Base-by-base conservation (phyloP, 2,888 invertebrate species). In the Drosophila mimica region DNA sequence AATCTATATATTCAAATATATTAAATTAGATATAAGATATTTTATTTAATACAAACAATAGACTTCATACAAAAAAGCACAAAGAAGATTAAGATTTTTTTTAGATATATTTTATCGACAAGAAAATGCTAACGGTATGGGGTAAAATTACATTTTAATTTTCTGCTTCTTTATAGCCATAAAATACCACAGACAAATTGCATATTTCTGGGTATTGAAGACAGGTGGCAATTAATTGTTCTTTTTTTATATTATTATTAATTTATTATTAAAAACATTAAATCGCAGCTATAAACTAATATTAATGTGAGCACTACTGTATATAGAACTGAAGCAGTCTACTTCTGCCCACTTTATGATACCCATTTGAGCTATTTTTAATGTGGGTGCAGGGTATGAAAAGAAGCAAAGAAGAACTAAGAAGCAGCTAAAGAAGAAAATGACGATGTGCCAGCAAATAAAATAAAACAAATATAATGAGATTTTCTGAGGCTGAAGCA, bases 381-480 rank as follows among this genome's bases (percentile, higher is more conserved):
- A 46, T 25, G 49, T 17, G 28, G 9, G 9, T 49, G 7, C 48
- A 68, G 56, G 56, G 56, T 33, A 68, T 69, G 56, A 71, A 66
- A 49, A n/a, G 56, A 76, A 61, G 54, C 56, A 58, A 65, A 36
- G 53, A 20, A 61, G 48, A 43, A 71, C 69, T 63, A 28, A 82
- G 70, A 52, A 79, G 68, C 49, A 68, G 74, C 51, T 48, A 66
- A 66, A 70, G 78, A 76, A 65, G 70, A 76, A 73, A 60, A 72
- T 33, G 72, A 79, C 71, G 83, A 77, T 80, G 89, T 79, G 81
- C 72, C 77, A 79, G 78, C 81, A 84, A 79, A 89, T 82, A 82
- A 83, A 91, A 92, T 86, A 86, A 86, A 89, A 84, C 85, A 86
- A 88, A 88, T 88, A 89, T 91, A 91, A 91, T 92, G 91, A 91